These are phyloP conservation scores for Tiaroga cobitis DNA, from an alignment of 2,797 vertebrate species.

Conservation along the genomic window DNA sequence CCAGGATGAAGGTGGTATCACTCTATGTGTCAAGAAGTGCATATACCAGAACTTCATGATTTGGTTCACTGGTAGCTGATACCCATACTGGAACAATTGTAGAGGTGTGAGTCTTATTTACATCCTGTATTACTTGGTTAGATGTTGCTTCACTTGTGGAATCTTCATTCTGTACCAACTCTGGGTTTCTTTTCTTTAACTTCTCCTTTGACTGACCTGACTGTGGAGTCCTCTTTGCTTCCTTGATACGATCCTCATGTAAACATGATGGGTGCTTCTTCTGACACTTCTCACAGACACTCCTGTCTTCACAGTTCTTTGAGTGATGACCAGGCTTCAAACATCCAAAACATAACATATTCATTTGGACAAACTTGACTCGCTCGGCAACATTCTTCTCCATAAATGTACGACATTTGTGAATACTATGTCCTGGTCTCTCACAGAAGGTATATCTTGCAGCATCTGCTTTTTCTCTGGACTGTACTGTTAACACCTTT, in stretches of 20 bases:
- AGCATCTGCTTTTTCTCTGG: background rate
- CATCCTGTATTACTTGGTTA: constrained; percentile 33
- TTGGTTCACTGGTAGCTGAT: constrained; percentile 25
- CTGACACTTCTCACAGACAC: constrained; percentile 45
- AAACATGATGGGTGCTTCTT: constrained; percentile 46
- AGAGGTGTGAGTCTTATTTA: constrained; percentile 32
- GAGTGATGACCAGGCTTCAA: constrained; percentile 45
- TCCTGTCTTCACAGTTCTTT: constrained; percentile 33
- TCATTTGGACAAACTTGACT: constrained; percentile 47
- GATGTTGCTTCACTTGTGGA: constrained; percentile 13
- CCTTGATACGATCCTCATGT: constrained; percentile 24
- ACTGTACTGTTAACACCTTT: constrained; percentile 13
- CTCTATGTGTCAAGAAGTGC: constrained; percentile 41
- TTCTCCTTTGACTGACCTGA: constrained; percentile 2
- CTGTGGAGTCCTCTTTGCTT: constrained; percentile 2
- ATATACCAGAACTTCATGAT: constrained; percentile 43
- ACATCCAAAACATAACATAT: constrained; percentile 51
- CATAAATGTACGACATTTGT: constrained; percentile 28
- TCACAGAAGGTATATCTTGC: constrained; percentile 38
- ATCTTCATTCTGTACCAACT: constrained; percentile 4
- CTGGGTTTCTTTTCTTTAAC: constrained; percentile 6
- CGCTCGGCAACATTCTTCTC: constrained; percentile 31
- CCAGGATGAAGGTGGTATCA: constrained; percentile 16
- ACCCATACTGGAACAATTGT: constrained; percentile 45
- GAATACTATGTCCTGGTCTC: constrained; percentile 42